Evolutionary conservation across 2,888 invertebrate genomes (phyloP), one percentile per base, ranked within the genome.

Genomic region (Nymphalis urticae): DNA sequence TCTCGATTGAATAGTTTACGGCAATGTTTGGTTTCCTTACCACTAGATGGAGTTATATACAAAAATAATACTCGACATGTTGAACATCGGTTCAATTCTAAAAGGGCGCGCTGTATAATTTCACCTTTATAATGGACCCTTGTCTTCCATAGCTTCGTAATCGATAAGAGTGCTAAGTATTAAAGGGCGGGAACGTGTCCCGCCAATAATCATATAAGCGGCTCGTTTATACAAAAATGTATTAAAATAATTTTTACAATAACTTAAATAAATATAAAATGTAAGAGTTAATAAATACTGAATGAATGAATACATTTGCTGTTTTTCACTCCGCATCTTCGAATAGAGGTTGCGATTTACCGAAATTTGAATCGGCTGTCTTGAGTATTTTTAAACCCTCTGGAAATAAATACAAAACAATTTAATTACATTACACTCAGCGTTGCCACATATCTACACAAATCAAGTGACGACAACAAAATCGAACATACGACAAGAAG

Each of bases 261-360:
- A 90, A 86, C 85, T 88, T 88, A 86, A 84, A 85, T 84, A 83
- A 81, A 82, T 85, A 82, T 79, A 83, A 83, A 86, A 78, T 87
- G 84, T 88, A 85, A 86, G 85, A 81, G 85, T 86, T 84, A 89
- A 89, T 90, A 90, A 90, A 90, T 82, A 88, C 80, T 85, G 85
- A 83, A 85, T 86, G 80, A 86, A 84, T 86, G 80, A 86, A 84
- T 80, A 81, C 76, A 76, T 19, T 42, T 42, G 32, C 72, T 80
- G 77, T 32, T 48, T 77, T 82, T 79, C 76, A 81, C 56, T 83
- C 78, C 66, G 84, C 82, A 21, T 75, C 78, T 24, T 88, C 87
- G 66, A 92, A 85, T 68, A 91, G 66, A 64, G 82, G 86, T 70
- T 87, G 85, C n/a, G 92, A 92, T 78, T 85, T 86, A 2, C 76